Evolutionary conservation across 2,797 vertebrate species (phyloP).

Genomic region (Intellagama lesueurii): DNA sequence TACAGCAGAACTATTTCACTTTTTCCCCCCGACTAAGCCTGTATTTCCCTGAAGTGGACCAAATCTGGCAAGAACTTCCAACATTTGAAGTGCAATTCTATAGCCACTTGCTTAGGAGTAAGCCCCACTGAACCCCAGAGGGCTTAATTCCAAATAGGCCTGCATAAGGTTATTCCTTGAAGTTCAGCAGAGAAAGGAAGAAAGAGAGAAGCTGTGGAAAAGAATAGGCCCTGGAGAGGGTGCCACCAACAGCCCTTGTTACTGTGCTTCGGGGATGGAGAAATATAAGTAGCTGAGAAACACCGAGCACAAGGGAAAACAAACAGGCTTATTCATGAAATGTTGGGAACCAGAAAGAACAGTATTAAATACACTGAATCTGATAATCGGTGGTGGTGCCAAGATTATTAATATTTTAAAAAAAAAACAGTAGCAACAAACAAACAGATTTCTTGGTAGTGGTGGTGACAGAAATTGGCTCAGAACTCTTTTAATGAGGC

Average conservation of each 20-base stretch:
- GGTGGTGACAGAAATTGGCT: no score
- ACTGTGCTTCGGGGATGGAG: constrained; percentile 27
- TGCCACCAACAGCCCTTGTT: constrained; percentile 25
- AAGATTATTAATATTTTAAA: no score
- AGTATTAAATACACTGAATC: no score
- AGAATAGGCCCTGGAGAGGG: neutral
- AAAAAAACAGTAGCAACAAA: no score
- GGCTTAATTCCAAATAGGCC: no score
- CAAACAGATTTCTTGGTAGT: no score
- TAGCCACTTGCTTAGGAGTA: neutral
- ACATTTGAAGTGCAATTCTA: neutral
- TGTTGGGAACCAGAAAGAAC: no score
- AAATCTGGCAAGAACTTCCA: neutral
- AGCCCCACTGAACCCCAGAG: no score
- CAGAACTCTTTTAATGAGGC: no score
- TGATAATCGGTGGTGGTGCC: no score
- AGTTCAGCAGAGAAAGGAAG: no score
- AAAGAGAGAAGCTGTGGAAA: neutral
- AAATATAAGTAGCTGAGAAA: constrained; percentile 17
- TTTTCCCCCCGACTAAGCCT: neutral
- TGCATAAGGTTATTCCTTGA: no score
- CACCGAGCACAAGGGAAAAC: neutral
- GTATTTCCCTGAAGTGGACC: neutral
- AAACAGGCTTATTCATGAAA: neutral
- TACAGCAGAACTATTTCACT: neutral